phyloP scores from a whole-genome alignment of 2,888 invertebrate species.

The Heliconius ismenius region DNA sequence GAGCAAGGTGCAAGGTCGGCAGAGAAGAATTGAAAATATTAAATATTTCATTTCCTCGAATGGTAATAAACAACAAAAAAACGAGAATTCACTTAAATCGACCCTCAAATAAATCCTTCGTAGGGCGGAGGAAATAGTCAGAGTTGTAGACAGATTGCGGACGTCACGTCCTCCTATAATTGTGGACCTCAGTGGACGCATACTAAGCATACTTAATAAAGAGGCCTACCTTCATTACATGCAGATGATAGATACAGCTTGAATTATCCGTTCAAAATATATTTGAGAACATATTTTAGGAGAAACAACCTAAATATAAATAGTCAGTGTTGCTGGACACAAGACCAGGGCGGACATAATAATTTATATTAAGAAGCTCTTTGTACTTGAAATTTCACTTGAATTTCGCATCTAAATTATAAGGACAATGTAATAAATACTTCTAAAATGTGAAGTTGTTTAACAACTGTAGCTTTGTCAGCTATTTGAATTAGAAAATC shows the following conservation, averaged over 20 bases:
- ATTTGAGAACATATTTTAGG: background rate
- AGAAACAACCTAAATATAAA: background rate
- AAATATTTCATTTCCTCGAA: background rate
- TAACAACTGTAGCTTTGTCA: background rate
- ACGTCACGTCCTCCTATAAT: slow-evolving; percentile 5
- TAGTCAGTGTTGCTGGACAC: background rate
- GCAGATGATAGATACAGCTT: no score
- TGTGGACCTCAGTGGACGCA: background rate
- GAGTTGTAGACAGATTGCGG: background rate
- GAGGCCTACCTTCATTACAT: background rate
- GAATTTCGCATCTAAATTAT: background rate
- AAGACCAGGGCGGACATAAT: background rate
- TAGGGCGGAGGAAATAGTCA: background rate
- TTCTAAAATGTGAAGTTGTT: background rate
- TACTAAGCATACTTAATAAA: background rate
- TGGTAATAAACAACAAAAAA: background rate
- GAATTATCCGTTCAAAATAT: background rate
- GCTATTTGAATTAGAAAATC: background rate
- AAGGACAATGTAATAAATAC: background rate
- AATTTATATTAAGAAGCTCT: background rate
- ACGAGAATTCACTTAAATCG: background rate
- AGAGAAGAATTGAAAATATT: no score
- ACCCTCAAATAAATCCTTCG: background rate
- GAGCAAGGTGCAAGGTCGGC: no score
- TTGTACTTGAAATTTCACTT: background rate